Base-by-base conservation (phyloP, 92 coral and sea anemone genomes). In the Parazoanthus darwini region DNA sequence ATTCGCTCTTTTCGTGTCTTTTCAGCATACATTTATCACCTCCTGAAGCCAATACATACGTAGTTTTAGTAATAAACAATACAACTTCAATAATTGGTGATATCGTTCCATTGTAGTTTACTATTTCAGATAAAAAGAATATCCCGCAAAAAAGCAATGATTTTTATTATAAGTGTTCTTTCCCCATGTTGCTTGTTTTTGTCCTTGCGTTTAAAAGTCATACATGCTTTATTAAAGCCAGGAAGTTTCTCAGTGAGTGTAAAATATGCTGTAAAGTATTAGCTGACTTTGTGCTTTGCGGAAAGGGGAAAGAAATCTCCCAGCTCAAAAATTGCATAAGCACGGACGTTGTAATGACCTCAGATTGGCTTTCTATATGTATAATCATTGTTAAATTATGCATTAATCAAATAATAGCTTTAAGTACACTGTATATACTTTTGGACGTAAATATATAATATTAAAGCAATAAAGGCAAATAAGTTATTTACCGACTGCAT, bases 241-340 rank as follows among this genome's bases (percentile, higher is more conserved):
- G 86, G 86, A 82, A 82, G 86, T 82, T 65, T 82, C 86, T 82
- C 86, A 66, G 86, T 82, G 86, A 82, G 86, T 82, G 86, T 82
- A 82, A 82, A 82, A 65, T 82, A 66, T 81, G 85, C 85, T 81
- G 50, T 81, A 81, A 81, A 81, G 85, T 81, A 81, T 81, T 81
- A 82, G 86, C 86, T 82, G 86, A 82, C 86, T 82, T 82, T 82
- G 86, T 82, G 86, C 86, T 82, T 82, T 82, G 86, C 56, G 86
- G 51, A 82, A 82, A 82, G 86, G 86, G 86, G 86, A 82, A 82
- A 82, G 86, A 82, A 82, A 82, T 82, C 77, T 82, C 77, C 86
- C 86, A 82, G 86, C 86, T 82, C 86, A 82, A 66, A 82, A 39
- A 82, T 18, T 66, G 86, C 86, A 82, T 82, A 82, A 65, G 86